Conservation (phyloP, 2,888 invertebrate genomes). For the Quadriops clusia region DNA sequence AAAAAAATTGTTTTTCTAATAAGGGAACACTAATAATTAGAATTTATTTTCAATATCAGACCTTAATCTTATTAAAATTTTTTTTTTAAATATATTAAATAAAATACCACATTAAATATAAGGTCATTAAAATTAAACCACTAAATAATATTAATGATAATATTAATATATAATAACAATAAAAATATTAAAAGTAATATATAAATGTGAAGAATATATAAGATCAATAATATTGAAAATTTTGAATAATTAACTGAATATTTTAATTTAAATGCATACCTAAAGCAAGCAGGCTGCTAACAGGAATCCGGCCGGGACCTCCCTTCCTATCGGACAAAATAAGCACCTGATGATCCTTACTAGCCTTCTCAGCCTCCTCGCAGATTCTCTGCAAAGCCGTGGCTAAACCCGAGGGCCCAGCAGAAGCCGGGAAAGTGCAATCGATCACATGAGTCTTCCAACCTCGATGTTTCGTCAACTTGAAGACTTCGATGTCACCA, state of each 20-base stretch:
- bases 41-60: no score
- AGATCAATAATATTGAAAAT: constrained; percentile 3
- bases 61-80: no score
- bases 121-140: constrained; percentile 5
- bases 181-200: constrained; percentile 4
- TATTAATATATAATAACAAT: not conserved
- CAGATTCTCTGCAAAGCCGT: constrained; percentile 72
- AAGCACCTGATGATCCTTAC: constrained; percentile 58
- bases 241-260: constrained; percentile 3
- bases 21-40: no score
- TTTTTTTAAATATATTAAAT: no score
- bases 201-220: not conserved
- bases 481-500: constrained; percentile 78
- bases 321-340: constrained; percentile 71
- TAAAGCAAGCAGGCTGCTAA: constrained; percentile 72
- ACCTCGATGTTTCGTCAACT: constrained; percentile 68
- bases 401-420: constrained; percentile 64
- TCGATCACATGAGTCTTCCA: constrained; percentile 79
- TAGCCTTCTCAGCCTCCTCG: constrained; percentile 65
- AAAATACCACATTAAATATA: no score
- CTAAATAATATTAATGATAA: constrained; percentile 2
- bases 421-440: constrained; percentile 70
- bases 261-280: constrained; percentile 33
- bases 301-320: constrained; percentile 53
- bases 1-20: no score